Percentiles rank a stretch among this genome's conserved stretches.
Conservation (phyloP, 2,113 vertebrate genomes). For the Apeltes quadracus region DNA sequence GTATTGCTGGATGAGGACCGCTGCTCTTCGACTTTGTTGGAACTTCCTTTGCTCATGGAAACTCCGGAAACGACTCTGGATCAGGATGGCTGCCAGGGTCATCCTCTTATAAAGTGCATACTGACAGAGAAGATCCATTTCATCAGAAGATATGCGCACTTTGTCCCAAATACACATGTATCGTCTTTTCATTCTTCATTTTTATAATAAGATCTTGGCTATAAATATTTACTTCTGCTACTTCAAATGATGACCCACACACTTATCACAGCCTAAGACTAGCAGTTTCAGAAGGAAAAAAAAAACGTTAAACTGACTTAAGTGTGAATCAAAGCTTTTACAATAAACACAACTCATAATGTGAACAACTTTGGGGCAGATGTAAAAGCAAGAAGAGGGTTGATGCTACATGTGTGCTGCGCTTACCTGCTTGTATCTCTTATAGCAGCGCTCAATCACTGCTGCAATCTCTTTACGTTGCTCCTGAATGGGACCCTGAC, state of each 20-base stretch:
- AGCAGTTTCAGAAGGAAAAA: no score
- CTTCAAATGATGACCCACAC: background rate
- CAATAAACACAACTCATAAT: background rate
- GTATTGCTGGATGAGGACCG: conserved; percentile 97
- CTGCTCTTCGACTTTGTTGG: conserved; percentile 95
- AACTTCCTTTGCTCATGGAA: conserved; percentile 97
- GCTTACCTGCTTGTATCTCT: conserved; percentile 96
- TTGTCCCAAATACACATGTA: background rate
- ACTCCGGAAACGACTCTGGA: conserved; percentile 99
- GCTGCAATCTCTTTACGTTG: conserved; percentile 94
- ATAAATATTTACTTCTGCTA: background rate
- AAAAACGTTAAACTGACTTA: background rate
- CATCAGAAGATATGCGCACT: background rate
- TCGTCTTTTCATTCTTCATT: background rate
- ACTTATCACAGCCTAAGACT: background rate
- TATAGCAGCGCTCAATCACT: conserved; percentile 96
- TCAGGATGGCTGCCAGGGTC: conserved; percentile 99
- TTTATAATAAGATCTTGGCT: background rate
- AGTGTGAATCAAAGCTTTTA: background rate
- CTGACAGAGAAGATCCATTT: conserved; percentile 74
- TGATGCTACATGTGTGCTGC: conserved; percentile 15
- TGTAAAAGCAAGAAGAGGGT: background rate
- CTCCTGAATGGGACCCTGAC: conserved; percentile 92
- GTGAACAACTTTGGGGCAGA: background rate
- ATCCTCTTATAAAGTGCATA: conserved; percentile 99